Base-by-base conservation (phyloP, 1,140 invertebrate genomes). In the Diorhabda carinulata region DNA sequence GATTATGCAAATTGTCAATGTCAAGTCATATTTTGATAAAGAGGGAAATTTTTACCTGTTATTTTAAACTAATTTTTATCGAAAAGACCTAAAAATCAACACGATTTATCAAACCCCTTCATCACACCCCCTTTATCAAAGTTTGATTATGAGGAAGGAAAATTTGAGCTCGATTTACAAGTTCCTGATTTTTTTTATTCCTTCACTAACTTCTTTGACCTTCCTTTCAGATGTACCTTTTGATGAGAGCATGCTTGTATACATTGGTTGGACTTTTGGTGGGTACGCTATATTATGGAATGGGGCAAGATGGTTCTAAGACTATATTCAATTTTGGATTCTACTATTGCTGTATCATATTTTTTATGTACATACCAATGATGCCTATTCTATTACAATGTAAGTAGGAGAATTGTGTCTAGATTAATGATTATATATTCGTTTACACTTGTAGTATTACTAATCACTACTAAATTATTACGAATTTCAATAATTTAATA, bases 311-410 rank as follows among this genome's bases (percentile, higher is more conserved):
- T 73, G 92, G 88, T 0, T 91, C 91, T 0, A 92, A 91, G 76
- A 91, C 90, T 0, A 82, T 93, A 6, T 93, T 91, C 74, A 93
- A 92, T 78, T 93, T 92, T 78, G 91, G 91, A 7, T 93, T 92
- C 77, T 92, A 90, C 72, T 93, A 91, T 68, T 87, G 89, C 0
- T 90, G 89, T 70, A 81, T 90, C 44, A 92, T 94, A 61, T 86
- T 88, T 3, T 90, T 92, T 78, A 83, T 93, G 66, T 94, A 92
- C 77, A 84, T 92, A 41, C 90, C 92, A 0, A 90, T 94, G 88
- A 86, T 92, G 81, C 91, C 92, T 3, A 85, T 92, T 45, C 79
- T 94, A 56, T 80, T 92, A 70, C 84, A 90, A 72, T 93, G 92
- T 94, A 85, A 88, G 70, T 72, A 61, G 9, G 4, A 60, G 42